Evolutionary conservation across 2,113 vertebrate genomes (phyloP).

Genomic region (Rhipidura dahli): DNA sequence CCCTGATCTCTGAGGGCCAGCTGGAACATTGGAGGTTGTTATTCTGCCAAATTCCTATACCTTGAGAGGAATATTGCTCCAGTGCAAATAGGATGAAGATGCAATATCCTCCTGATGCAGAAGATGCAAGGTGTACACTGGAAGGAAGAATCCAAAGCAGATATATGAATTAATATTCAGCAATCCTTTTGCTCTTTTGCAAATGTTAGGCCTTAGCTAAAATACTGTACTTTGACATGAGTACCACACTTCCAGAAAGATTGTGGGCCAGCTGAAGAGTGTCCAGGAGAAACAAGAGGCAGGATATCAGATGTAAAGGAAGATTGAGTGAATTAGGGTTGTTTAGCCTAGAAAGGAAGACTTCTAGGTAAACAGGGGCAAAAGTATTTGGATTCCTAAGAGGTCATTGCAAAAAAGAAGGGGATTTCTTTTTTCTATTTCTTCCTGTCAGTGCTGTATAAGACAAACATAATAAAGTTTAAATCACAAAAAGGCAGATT

Average conservation of each 20-base stretch:
- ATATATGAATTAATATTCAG: background rate
- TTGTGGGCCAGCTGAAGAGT: background rate
- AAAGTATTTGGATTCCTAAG: background rate
- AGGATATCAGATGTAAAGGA: background rate
- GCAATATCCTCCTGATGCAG: background rate
- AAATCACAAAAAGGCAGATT: background rate
- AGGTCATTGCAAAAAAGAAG: background rate
- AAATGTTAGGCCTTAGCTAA: background rate
- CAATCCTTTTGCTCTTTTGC: background rate
- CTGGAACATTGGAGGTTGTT: background rate
- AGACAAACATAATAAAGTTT: background rate
- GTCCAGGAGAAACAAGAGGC: background rate
- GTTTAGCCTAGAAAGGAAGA: background rate
- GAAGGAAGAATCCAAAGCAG: background rate
- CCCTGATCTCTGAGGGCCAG: background rate
- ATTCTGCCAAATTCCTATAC: background rate
- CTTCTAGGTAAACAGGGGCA: background rate
- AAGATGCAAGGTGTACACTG: background rate
- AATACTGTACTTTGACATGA: background rate
- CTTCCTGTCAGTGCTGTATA: background rate
- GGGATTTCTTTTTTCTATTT: background rate
- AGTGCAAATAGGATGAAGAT: background rate
- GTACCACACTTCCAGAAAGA: background rate
- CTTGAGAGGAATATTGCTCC: background rate
- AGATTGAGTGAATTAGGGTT: background rate